Evolutionary conservation across 1,140 invertebrate species (phyloP).

Genomic region (Pinna nobilis): DNA sequence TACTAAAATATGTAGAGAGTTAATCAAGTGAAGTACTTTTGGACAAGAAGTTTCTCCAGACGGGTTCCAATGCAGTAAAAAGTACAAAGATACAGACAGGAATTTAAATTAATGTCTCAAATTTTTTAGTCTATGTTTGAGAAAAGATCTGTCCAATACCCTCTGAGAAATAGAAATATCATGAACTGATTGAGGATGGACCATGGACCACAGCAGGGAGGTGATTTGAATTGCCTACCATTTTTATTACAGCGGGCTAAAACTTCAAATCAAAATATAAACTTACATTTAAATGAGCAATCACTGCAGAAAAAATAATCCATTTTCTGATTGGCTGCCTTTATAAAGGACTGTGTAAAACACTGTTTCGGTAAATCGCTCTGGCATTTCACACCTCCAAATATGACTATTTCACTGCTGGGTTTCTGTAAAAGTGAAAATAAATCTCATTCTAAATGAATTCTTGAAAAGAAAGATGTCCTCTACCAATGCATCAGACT

Average conservation of each 20-base stretch:
- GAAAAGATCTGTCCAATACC: no score
- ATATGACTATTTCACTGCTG: slow-evolving; percentile 61
- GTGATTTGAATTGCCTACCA: background rate
- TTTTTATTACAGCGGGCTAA: background rate
- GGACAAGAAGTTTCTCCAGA: no score
- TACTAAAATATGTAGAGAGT: no score
- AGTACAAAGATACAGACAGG: no score
- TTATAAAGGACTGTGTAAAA: slow-evolving; percentile 54
- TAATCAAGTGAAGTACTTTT: no score
- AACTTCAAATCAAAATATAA: background rate
- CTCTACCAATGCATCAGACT: no score
- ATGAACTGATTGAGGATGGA: background rate
- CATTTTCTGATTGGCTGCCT: slow-evolving; percentile 44
- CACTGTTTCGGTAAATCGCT: slow-evolving; percentile 69
- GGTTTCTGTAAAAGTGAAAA: slow-evolving; percentile 57
- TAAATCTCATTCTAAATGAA: background rate
- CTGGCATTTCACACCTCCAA: slow-evolving; percentile 54
- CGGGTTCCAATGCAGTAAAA: no score
- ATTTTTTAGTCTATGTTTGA: no score
- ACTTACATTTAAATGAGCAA: slow-evolving; percentile 68
- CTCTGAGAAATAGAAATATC: slow-evolving; percentile 46
- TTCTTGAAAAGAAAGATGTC: background rate
- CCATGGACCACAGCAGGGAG: background rate
- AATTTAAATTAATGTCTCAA: no score
- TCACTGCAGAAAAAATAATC: slow-evolving; percentile 66